These are phyloP conservation scores for Zaprionus obscuricornis DNA, from an alignment of 2,888 invertebrate genomes.

Conservation along the genomic window DNA sequence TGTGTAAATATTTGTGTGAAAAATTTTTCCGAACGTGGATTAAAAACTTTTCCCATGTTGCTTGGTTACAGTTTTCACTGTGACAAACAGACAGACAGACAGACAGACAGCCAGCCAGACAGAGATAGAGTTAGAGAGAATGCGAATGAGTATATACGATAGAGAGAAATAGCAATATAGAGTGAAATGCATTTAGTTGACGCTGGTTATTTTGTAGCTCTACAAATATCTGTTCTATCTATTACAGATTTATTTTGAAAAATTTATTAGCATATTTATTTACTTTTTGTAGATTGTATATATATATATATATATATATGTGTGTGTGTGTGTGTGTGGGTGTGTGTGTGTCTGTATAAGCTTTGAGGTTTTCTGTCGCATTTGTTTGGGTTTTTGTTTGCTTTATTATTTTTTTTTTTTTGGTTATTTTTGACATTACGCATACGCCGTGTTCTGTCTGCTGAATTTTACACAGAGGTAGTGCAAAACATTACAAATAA, in stretches of 20 bases:
- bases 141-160: neutral
- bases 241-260: conserved; percentile 77
- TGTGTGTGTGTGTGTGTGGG: neutral
- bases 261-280: conserved; percentile 77
- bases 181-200: conserved; percentile 58
- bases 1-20: conserved; percentile 79
- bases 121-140: neutral
- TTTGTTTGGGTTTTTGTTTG: conserved; percentile 49
- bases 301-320: conserved; percentile 6
- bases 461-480: conserved; percentile 32
- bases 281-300: conserved; percentile 47
- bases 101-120: neutral
- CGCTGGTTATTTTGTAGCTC: conserved; percentile 65
- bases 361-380: conserved; percentile 45
- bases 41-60: conserved; percentile 74
- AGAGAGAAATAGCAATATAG: neutral
- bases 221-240: conserved; percentile 73
- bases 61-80: conserved; percentile 58
- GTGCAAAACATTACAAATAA: no score
- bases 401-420: no score
- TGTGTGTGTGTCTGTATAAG: conserved; percentile 9
- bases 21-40: conserved; percentile 78
- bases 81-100: conserved; percentile 37
- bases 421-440: conserved; percentile 71
- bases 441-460: conserved; percentile 56